Base-by-base conservation (phyloP, 1,140 invertebrate genomes). In the Heliconius hewitsoni region DNA sequence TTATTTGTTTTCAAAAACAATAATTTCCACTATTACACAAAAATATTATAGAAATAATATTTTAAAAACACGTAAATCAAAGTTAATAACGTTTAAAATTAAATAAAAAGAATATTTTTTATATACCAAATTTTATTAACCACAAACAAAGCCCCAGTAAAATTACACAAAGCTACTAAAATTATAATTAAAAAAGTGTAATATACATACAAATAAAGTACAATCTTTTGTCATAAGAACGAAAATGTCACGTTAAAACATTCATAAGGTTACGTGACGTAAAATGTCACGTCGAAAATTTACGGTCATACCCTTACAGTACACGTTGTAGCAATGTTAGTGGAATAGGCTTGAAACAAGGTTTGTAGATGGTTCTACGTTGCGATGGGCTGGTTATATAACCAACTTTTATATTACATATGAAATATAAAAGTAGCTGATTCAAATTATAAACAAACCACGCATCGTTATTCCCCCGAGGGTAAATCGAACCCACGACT, bases 191-290 rank as follows among this genome's bases (percentile, higher is more conserved):
- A 23, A 60, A 57, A 23, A 5, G 6, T 66, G 19, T 66, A 30
- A 27, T 13, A 66, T 27, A 66, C 23, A 13, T 66, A 66, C 55
- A 66, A 23, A 66, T 66, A 66, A 66, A 23, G 23, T 57, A 57
- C 55, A 57, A 57, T 57, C n/a, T 66, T 66, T 66, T 66, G 60
- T 66, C 11, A 66, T 30, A 66, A 66, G 60, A 66, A 66, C 60
- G 60, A 66, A 66, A 66, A 66, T 66, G 60, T n/a, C 60, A 66
- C 23, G 60, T 66, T 76, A 71, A 76, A 76, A 76, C 74, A 76
- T 76, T 76, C 57, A 76, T 46, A 71, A 78, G 46, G 30, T n/a
- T 71, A 73, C 76, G 76, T 78, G 76, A 60, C 71, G 71, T 73
- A 72, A 57, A 39, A 37, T 73, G 70, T 78, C 50, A 73, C 37